Percentiles rank a stretch among this genome's conserved stretches.
Evolutionary conservation across 2,888 invertebrate species (phyloP).

Genomic region (Thelaira solivaga): DNA sequence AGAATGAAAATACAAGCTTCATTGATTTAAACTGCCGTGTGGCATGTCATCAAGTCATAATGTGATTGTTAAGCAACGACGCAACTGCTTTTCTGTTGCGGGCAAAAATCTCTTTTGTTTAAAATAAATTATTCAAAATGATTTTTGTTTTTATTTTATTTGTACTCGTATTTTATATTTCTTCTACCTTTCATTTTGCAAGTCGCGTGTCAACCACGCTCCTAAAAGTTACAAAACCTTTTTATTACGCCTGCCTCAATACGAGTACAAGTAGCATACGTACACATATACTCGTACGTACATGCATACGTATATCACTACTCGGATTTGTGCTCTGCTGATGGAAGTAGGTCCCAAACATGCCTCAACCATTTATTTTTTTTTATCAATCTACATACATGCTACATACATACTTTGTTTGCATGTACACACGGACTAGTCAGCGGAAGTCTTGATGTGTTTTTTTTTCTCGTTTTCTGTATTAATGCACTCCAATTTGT

Average conservation of each 20-base stretch:
- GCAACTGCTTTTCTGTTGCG: conserved; percentile 1
- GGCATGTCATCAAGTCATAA: conserved; percentile 32
- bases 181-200: conserved; percentile 18
- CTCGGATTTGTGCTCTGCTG: neutral
- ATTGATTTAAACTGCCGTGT: conserved; percentile 23
- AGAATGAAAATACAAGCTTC: conserved; percentile 18
- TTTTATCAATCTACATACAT: conserved; percentile 12
- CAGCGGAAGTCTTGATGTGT: conserved; percentile 46
- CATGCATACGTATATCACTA: too few relatives aligned
- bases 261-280: too few relatives aligned
- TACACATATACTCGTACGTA: too few relatives aligned
- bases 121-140: conserved; percentile 32
- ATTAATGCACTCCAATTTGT: neutral
- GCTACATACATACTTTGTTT: too few relatives aligned
- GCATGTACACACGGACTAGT: neutral
- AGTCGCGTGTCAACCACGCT: conserved; percentile 55
- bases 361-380: neutral
- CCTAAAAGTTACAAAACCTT: conserved; percentile 4
- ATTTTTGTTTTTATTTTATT: conserved; percentile 5
- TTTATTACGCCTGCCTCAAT: neutral
- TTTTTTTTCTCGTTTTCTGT: neutral
- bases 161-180: conserved; percentile 21
- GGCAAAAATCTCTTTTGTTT: conserved; percentile 24
- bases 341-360: neutral
- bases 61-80: conserved; percentile 17